Percentiles rank a stretch among this genome's conserved stretches.
These are phyloP conservation scores for Glandiceps talaboti DNA, from an alignment of 53 echinoderm and acorn worm genomes.

Conservation along the genomic window DNA sequence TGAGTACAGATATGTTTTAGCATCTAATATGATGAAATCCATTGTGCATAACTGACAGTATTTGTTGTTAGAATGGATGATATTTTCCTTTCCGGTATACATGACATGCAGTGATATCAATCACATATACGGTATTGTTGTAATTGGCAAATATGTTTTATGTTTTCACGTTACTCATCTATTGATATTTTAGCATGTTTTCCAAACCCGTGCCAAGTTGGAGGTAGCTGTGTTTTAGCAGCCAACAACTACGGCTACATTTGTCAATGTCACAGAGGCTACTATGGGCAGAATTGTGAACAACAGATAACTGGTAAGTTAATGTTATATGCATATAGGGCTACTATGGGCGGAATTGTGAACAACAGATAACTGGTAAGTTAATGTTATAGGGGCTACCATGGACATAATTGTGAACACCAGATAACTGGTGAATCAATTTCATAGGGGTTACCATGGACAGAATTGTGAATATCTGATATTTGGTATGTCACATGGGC, in stretches of 20 bases:
- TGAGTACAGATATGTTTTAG: neutral
- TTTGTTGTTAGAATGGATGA: no score
- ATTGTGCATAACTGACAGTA: no score
- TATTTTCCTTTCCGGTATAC: no score
- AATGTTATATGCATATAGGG: neutral
- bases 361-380: neutral
- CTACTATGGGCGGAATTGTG: neutral
- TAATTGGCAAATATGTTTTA: no score
- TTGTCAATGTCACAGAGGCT: neutral
- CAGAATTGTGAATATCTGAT: neutral
- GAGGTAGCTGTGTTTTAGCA: neutral
- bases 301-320: neutral
- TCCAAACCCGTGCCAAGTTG: slow-evolving; percentile 1
- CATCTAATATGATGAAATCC: no score
- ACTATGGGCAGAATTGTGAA: neutral
- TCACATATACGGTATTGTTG: no score
- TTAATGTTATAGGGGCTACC: neutral
- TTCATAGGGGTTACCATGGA: neutral
- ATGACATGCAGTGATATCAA: no score
- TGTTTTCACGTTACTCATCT: no score
- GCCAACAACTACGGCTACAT: neutral
- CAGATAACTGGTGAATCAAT: neutral
- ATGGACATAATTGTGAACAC: neutral
- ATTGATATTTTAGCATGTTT: neutral
- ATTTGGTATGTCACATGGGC: neutral